These are phyloP conservation scores for Lissonota sp. DNA, from an alignment of 2,888 invertebrate genomes.

Conservation along the genomic window DNA sequence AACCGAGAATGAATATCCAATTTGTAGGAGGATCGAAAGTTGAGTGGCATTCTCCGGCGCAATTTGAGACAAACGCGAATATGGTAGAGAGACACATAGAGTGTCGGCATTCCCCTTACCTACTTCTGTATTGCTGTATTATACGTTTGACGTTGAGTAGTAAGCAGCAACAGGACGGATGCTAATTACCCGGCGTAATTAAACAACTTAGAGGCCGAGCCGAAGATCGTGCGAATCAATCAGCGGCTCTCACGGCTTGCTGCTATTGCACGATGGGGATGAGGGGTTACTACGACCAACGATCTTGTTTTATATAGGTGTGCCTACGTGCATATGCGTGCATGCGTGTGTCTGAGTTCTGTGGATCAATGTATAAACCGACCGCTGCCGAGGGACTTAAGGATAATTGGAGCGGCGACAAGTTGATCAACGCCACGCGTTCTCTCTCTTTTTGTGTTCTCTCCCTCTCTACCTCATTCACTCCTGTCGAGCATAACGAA, in stretches of 20 bases:
- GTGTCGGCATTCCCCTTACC: not conserved
- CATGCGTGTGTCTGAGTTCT: not conserved
- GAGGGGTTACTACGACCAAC: conserved; percentile 47
- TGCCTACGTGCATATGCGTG: not conserved
- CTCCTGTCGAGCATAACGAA: conserved; percentile 39
- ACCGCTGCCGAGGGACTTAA: conserved; percentile 50
- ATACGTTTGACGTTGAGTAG: conserved; percentile 40
- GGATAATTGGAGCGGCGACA: conserved; percentile 78
- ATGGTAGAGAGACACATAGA: too few relatives aligned
- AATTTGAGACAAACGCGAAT: too few relatives aligned
- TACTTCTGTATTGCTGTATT: conserved; percentile 17
- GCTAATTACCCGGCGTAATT: conserved; percentile 76
- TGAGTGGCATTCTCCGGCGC: too few relatives aligned
- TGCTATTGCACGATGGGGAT: conserved; percentile 56
- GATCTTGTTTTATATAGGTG: conserved; percentile 29
- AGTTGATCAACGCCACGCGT: conserved; percentile 75
- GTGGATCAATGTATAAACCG: not conserved
- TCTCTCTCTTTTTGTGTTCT: conserved; percentile 64
- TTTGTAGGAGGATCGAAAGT: too few relatives aligned
- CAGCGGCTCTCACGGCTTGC: conserved; percentile 61
- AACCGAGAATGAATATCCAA: too few relatives aligned
- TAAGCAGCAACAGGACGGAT: conserved; percentile 62
- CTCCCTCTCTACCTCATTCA: conserved; percentile 25
- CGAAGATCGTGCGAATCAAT: conserved; percentile 76
- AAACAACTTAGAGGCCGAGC: conserved; percentile 59